Base-by-base conservation (phyloP, 2,888 invertebrate genomes). In the Alitta virens region DNA sequence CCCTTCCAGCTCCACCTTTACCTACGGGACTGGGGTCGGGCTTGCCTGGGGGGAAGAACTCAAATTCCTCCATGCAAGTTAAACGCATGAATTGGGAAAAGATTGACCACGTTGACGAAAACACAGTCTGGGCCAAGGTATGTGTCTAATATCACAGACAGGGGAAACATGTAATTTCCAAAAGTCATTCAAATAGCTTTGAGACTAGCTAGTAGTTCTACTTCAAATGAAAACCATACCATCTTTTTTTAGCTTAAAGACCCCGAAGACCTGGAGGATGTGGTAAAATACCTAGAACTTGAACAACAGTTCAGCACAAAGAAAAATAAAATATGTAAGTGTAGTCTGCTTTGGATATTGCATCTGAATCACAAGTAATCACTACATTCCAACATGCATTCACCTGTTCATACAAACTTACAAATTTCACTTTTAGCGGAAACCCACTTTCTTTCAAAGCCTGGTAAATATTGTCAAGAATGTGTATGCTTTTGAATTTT, bases 71-170 rank as follows among this genome's bases (percentile, higher is more conserved):
- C 33, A 52, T 69, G 70, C 74, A 73, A 60, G 78, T 81, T 9
- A 80, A 80, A 62, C 66, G 80, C 59, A 76, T 81, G 25, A 80
- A 81, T 70, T 81, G 81, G 81, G 80, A 81, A 68, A 80, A 80
- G 60, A 65, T 81, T 24, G 77, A 79, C 62, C 68, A 71, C 49
- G 73, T 72, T 26, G 68, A 71, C 56, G 75, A 76, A 59, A 74
- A 78, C 64, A 78, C 80, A 26, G 71, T 81, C 42, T 81, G 81
- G 81, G 75, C 76, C 60, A 78, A 80, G 74, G 79, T 80, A 65
- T 58, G 64, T 33, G 25, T 49, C 12, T 14, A n/a, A 3, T 33
- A 33, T 12, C 33, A 33, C 49, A 49, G 7, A 16, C 18, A 49
- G 49, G 23, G 18, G 23, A 18, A 49, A 40, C 12, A 16, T 14